These are phyloP conservation scores for Spea hammondii DNA, from an alignment of 2,797 vertebrate species.

Conservation along the genomic window DNA sequence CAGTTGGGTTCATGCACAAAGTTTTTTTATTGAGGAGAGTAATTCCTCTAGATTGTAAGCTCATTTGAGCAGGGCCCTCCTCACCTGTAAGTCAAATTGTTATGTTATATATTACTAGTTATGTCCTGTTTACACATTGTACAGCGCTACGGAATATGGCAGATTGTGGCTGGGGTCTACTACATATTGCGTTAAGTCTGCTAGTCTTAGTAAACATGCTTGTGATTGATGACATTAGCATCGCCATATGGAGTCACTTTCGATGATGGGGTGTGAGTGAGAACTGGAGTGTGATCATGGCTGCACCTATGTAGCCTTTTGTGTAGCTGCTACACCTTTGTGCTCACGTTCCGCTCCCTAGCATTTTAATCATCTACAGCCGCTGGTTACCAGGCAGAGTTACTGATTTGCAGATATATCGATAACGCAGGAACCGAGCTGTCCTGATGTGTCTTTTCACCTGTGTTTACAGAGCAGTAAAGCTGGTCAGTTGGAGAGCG, in stretches of 20 bases:
- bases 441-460: conserved; percentile 24
- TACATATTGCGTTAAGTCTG: not conserved
- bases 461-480: conserved; percentile 33
- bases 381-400: conserved; percentile 40
- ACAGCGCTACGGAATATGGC: too few relatives aligned
- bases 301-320: conserved; percentile 5
- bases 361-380: conserved; percentile 48
- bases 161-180: too few relatives aligned
- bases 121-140: too few relatives aligned
- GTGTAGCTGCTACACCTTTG: conserved; percentile 1
- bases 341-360: not conserved
- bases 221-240: not conserved
- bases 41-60: too few relatives aligned
- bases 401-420: conserved; percentile 49
- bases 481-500: conserved; percentile 5
- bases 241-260: not conserved
- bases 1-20: too few relatives aligned
- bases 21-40: too few relatives aligned
- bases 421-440: conserved; percentile 28
- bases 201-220: not conserved
- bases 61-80: too few relatives aligned
- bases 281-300: not conserved
- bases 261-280: not conserved
- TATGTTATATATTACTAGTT: too few relatives aligned
- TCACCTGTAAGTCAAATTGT: too few relatives aligned